Evolutionary conservation across 2,113 vertebrate species (phyloP).

Genomic region (Phyllostomus hastatus): DNA sequence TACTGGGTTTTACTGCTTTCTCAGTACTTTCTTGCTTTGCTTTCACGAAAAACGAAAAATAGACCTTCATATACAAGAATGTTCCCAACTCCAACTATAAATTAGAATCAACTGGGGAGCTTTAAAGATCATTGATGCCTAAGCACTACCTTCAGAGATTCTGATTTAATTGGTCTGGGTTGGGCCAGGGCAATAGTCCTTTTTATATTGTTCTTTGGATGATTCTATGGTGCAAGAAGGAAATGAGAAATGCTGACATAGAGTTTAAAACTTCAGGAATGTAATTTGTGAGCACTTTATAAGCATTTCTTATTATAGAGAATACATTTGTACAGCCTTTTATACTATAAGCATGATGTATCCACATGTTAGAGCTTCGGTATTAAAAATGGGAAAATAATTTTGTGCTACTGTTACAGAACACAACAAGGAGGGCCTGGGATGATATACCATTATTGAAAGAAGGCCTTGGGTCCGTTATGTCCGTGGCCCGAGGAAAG

Average conservation of each 20-base stretch:
- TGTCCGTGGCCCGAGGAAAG: too few species aligned
- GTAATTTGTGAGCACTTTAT: not conserved
- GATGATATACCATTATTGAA: too few species aligned
- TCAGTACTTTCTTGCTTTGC: not conserved
- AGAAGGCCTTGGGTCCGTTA: too few species aligned
- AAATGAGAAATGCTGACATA: not conserved
- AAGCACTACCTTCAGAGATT: not conserved
- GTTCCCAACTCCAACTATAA: not conserved
- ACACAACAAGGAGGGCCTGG: too few species aligned
- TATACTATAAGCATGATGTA: not conserved
- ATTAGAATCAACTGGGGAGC: not conserved
- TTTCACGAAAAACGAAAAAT: not conserved
- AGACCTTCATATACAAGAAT: not conserved
- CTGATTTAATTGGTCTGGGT: not conserved
- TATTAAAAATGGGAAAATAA: not conserved
- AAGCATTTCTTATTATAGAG: not conserved
- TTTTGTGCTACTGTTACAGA: too few species aligned
- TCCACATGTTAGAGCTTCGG: not conserved
- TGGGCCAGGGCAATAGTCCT: not conserved
- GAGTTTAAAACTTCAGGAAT: not conserved
- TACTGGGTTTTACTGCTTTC: not conserved
- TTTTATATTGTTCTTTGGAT: not conserved
- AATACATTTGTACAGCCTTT: not conserved
- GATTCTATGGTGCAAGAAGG: not conserved
- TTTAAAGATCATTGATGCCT: not conserved